These are phyloP conservation scores for Cichlasoma orientale DNA, from an alignment of 2,797 vertebrate species.

Conservation along the genomic window DNA sequence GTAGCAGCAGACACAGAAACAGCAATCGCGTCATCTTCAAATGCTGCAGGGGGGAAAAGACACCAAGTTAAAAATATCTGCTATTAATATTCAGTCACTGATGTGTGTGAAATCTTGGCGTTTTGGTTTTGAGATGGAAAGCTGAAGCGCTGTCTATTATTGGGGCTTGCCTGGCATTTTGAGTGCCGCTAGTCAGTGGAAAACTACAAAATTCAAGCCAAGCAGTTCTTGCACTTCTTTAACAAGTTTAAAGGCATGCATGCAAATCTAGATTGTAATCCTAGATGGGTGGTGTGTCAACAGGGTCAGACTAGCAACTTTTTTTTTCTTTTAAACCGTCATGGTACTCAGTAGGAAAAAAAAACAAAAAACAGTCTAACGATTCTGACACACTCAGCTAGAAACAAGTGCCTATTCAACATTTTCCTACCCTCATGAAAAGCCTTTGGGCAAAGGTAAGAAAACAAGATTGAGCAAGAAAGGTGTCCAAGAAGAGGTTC, in stretches of 20 bases:
- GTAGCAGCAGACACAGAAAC: slow-evolving; percentile 77
- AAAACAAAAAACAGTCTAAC: neutral
- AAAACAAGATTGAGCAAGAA: slow-evolving; percentile 2
- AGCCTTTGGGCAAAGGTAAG: neutral
- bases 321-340: slow-evolving; percentile 43
- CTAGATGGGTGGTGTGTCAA: slow-evolving; percentile 20
- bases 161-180: slow-evolving; percentile 30
- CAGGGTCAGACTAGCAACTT: slow-evolving; percentile 23
- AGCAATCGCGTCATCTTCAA: slow-evolving; percentile 84
- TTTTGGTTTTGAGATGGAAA: slow-evolving; percentile 59
- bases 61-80: slow-evolving; percentile 69
- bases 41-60: slow-evolving; percentile 63
- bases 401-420: slow-evolving; percentile 58
- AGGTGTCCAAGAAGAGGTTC: slow-evolving; percentile 2
- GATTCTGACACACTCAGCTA: slow-evolving; percentile 53
- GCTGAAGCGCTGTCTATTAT: slow-evolving; percentile 53
- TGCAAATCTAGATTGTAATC: slow-evolving; percentile 54
- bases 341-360: slow-evolving; percentile 72
- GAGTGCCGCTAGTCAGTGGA: slow-evolving; percentile 45
- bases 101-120: slow-evolving; percentile 52
- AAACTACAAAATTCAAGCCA: slow-evolving; percentile 46
- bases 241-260: slow-evolving; percentile 18
- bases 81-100: slow-evolving; percentile 68
- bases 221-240: slow-evolving; percentile 13
- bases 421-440: slow-evolving; percentile 41